Evolutionary conservation across 1,140 invertebrate genomes (phyloP), one percentile per base, ranked within the genome.

Genomic region (Zaprionus ornatus): DNA sequence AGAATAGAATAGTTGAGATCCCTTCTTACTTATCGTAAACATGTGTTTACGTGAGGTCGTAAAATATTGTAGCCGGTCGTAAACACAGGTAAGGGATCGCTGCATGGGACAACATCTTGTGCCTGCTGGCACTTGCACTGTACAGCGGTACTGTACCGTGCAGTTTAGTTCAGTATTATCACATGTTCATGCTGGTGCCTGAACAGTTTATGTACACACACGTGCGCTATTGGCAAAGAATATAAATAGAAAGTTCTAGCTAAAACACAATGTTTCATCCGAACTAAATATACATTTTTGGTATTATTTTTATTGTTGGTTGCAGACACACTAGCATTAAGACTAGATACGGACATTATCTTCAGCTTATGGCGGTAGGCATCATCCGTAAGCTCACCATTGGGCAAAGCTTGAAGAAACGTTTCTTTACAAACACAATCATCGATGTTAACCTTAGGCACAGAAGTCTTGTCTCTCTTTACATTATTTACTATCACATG

Each of bases 271-370:
- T 42, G n/a, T 69, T 37, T 61, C 19, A 25, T n/a, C 15, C 17
- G 48, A 72, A 81, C 15, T n/a, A 42, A 35, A 25, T 15, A 48
- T 40, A 40, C 62, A 75, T 50, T 35, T 21, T 13, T 50, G 50
- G 29, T 35, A 29, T 25, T 48, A 21, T 1, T 50, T 5, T 3
- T 40, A 2, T 3, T 52, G 12, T 6, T 64, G 42, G 29, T 61
- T 56, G 27, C 32, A 48, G 57, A 80, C 19, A 87, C 57, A 45
- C 65, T 90, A 50, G 86, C 86, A 42, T 90, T 90, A 48, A 90
- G 77, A 91, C 86, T 90, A 68, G 86, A 87, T 37, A 90, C 86
- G 25, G 86, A 90, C 69, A 90, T 86, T 4, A 90, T 80, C 62
- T 90, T 90, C 4, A 90, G 72, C 48, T 61, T 59, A 10, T 65